These are phyloP conservation scores for Intellagama lesueurii DNA, from an alignment of 2,797 vertebrate genomes.

Conservation along the genomic window DNA sequence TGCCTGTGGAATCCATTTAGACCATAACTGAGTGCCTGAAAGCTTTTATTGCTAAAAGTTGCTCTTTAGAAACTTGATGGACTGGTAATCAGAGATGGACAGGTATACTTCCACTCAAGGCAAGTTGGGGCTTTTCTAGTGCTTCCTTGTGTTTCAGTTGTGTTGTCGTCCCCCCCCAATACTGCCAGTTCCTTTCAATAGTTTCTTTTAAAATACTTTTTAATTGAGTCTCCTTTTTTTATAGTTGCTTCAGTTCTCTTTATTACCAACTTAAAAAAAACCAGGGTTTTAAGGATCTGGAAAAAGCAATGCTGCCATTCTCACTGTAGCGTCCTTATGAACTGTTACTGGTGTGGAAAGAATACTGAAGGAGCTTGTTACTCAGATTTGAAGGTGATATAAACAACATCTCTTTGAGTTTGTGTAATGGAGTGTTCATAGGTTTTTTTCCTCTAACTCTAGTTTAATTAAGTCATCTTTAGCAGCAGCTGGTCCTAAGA, in stretches of 20 bases:
- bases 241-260: constrained; percentile 47
- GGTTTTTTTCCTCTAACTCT: constrained; percentile 2
- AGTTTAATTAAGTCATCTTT: constrained; percentile 37
- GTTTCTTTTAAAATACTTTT: constrained; percentile 50
- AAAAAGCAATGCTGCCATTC: constrained; percentile 34
- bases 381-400: constrained; percentile 31
- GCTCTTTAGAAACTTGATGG: constrained; percentile 51
- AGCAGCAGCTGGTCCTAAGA: constrained; percentile 23
- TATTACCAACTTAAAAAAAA: constrained; percentile 1
- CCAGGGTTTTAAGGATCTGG: constrained; percentile 43
- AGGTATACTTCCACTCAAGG: constrained; percentile 42
- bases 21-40: constrained; percentile 47
- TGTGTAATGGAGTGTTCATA: constrained; percentile 38
- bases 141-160: constrained; percentile 12
- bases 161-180: background rate
- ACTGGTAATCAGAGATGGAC: constrained; percentile 39
- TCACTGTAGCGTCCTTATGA: constrained; percentile 38
- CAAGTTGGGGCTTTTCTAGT: constrained; percentile 21
- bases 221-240: constrained; percentile 46
- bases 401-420: constrained; percentile 30
- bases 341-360: constrained; percentile 49
- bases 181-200: constrained; percentile 42
- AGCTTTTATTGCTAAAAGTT: constrained; percentile 45
- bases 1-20: constrained; percentile 42
- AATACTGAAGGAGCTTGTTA: constrained; percentile 50